Conservation (phyloP, 2,888 invertebrate genomes). For the Pinctada fucata region DNA sequence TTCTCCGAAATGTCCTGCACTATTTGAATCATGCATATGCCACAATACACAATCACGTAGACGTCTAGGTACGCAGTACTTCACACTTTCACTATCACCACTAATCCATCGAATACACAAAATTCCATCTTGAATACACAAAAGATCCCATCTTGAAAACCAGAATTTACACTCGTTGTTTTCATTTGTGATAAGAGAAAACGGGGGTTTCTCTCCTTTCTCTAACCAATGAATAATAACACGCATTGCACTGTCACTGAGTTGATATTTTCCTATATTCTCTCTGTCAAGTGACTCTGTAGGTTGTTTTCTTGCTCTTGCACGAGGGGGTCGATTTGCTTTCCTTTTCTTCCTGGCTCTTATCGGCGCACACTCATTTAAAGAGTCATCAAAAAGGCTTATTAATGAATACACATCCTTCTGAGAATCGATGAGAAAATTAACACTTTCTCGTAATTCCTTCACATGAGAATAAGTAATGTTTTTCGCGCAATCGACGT, state of each 20-base stretch:
- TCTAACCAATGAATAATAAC: not conserved
- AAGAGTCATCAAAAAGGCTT: no score
- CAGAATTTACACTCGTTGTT: slow-evolving; percentile 12
- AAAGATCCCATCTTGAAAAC: slow-evolving; percentile 21
- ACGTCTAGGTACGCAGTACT: not conserved
- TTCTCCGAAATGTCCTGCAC: not conserved
- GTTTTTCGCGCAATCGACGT: not conserved
- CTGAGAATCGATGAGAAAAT: no score
- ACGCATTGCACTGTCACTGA: not conserved
- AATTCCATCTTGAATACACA: no score
- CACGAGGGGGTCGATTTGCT: not conserved
- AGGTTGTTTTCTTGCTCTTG: not conserved
- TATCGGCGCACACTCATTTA: not conserved
- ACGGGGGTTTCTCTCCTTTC: not conserved
- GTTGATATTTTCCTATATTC: slow-evolving; percentile 1
- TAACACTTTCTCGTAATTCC: not conserved
- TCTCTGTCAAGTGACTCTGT: not conserved
- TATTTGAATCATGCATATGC: slow-evolving; percentile 9
- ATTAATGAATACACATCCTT: no score
- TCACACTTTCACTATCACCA: not conserved
- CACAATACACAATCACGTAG: not conserved
- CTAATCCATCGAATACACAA: slow-evolving; percentile 18
- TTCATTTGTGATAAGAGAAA: not conserved
- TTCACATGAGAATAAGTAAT: not conserved
- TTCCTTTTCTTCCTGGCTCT: not conserved